Conservation (phyloP, 2,113 vertebrate species). For the Petrocephalus zakoni region DNA sequence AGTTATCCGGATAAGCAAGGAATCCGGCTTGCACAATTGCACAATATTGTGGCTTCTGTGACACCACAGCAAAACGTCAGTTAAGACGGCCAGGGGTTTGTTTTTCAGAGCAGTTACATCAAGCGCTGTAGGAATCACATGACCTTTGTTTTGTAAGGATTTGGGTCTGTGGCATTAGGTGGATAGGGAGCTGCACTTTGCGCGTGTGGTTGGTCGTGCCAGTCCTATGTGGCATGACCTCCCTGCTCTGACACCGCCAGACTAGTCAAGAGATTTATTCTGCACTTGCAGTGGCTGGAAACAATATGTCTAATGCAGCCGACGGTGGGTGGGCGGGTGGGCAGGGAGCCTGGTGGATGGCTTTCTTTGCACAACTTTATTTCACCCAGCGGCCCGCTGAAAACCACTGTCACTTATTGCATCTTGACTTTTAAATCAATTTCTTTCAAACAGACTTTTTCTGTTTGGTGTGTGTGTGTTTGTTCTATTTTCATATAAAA, state of each 20-base stretch:
- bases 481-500: too few species aligned
- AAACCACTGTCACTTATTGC: not conserved
- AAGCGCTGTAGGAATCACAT: not conserved
- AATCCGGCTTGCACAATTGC: not conserved
- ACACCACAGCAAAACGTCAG: not conserved
- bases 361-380: not conserved
- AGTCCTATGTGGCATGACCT: not conserved
- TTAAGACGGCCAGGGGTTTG: not conserved
- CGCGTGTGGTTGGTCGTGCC: not conserved
- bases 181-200: not conserved
- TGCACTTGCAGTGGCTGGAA: not conserved
- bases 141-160: not conserved
- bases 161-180: not conserved
- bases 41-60: not conserved
- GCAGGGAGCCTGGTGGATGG: not conserved
- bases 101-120: not conserved
- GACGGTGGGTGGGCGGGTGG: not conserved
- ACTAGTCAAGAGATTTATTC: not conserved
- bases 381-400: not conserved
- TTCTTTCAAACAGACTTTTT: not conserved
- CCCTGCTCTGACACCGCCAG: not conserved
- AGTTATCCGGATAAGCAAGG: not conserved
- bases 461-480: not conserved
- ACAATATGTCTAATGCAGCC: not conserved
- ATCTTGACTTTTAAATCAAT: slow-evolving; percentile 2